Conservation (phyloP, 2,888 invertebrate species). For the Xylophagus ater region DNA sequence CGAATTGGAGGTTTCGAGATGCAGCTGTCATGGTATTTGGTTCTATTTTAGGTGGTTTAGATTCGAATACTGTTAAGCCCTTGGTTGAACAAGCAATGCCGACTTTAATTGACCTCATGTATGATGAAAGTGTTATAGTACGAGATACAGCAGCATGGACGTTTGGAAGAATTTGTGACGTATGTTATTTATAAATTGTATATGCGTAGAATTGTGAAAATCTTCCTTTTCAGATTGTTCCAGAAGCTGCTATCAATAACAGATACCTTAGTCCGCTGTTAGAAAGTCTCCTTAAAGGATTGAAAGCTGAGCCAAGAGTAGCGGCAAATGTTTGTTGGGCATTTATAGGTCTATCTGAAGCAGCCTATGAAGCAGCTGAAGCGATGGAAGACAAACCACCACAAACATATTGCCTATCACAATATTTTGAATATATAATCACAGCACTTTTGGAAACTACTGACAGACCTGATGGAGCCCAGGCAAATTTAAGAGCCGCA, state of each 20-base stretch:
- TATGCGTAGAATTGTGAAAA: background rate
- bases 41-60: slow-evolving; percentile 83
- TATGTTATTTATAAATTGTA: slow-evolving; percentile 20
- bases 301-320: slow-evolving; percentile 89
- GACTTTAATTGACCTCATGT: slow-evolving; percentile 88
- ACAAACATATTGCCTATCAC: slow-evolving; percentile 85
- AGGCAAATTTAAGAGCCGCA: slow-evolving; percentile 88
- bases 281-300: slow-evolving; percentile 70
- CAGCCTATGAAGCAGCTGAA: slow-evolving; percentile 85
- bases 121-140: slow-evolving; percentile 87
- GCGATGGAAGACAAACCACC: slow-evolving; percentile 52
- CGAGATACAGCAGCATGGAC: slow-evolving; percentile 98
- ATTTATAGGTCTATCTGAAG: slow-evolving; percentile 91
- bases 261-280: slow-evolving; percentile 69
- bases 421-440: slow-evolving; percentile 89
- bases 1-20: slow-evolving; percentile 87
- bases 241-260: slow-evolving; percentile 86
- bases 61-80: slow-evolving; percentile 74
- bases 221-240: slow-evolving; percentile 48
- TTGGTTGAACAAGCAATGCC: slow-evolving; percentile 95
- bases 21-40: slow-evolving; percentile 99
- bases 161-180: slow-evolving; percentile 94
- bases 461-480: slow-evolving; percentile 84
- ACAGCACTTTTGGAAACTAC: slow-evolving; percentile 86
- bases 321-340: slow-evolving; percentile 99